Evolutionary conservation across 2,888 invertebrate species (phyloP), one percentile per base, ranked within the genome.

Genomic region (Biston betularia): DNA sequence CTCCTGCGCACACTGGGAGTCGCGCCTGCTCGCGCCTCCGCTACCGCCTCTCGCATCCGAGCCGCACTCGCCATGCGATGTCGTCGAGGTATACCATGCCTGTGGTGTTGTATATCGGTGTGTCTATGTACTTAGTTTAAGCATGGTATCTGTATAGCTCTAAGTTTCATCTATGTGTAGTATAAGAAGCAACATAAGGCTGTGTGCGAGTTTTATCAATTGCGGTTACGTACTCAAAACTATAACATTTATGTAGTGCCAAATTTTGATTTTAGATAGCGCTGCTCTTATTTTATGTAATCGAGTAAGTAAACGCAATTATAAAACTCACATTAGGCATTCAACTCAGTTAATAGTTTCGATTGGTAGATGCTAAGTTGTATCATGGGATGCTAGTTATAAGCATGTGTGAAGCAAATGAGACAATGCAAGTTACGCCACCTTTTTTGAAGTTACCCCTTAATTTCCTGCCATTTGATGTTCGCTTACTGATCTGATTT

Each of bases 1-100:
- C 93, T 95, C 91, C 86, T 95, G 91, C 93, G 94, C 91, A 88
- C 95, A 93, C 85, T 95, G 89, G 94, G 95, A 94, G 85, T 90
- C 94, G 73, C 91, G 94, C 71, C 94, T 93, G 83, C 90, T 83
- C 82, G 94, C 91, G 78, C 94, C 90, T 69, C 93, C 86, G 69
- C 88, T 87, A 86, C 84, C 86, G 86, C 83, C 93, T 84, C 86
- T 93, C 86, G 80, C 85, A 89, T 82, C 94, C 89, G 86, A 84
- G 77, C 89, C 84, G 72, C 88, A 87, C 72, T 84, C 88, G 76
- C 88, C 92, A 87, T 91, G 90, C 90, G 90, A 93, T 75, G 83
- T 87, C 88, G 88, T 86, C 90, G 94, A 94, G 94, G 94, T 94
- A 92, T 78, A 81, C 73, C 71, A 77, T 81, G 81, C 82, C 84